phyloP scores from a whole-genome alignment of 92 coral and sea anemone species.

The Palythoa heliodiscus region DNA sequence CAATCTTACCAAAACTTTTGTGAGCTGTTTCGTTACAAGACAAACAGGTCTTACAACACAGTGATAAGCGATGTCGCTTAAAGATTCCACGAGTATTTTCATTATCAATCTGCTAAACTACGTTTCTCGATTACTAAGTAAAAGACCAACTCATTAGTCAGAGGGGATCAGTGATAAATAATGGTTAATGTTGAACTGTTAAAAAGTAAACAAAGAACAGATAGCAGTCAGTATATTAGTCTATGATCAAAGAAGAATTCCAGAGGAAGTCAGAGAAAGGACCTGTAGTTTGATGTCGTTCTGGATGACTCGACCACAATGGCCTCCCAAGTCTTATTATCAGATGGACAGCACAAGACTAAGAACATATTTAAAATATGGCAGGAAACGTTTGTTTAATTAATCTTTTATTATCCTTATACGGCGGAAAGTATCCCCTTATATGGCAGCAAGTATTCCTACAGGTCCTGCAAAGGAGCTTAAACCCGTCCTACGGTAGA shows the following conservation, averaged over 20 bases:
- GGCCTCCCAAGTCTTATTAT: neutral
- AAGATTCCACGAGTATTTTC: neutral
- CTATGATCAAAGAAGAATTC: neutral
- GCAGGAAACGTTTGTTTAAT: neutral
- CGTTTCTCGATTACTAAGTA: neutral
- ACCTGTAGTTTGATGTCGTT: neutral
- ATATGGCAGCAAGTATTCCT: neutral
- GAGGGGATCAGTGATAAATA: conserved; percentile 44
- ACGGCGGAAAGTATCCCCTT: neutral
- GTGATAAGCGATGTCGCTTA: no score
- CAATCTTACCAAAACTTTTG: no score
- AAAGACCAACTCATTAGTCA: conserved; percentile 43
- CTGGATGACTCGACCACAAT: neutral
- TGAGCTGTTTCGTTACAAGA: no score
- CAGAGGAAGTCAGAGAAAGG: conserved; percentile 8
- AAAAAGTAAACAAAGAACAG: neutral
- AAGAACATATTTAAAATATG: neutral
- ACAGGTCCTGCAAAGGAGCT: neutral
- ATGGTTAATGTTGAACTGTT: conserved; percentile 24
- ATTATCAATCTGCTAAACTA: neutral
- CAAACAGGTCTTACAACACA: no score
- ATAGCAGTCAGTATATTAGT: neutral
- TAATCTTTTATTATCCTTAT: conserved; percentile 15
- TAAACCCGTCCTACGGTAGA: neutral
- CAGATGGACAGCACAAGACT: neutral